Base-by-base conservation (phyloP, 1,140 invertebrate genomes). In the Lasioglossum baleicum region DNA sequence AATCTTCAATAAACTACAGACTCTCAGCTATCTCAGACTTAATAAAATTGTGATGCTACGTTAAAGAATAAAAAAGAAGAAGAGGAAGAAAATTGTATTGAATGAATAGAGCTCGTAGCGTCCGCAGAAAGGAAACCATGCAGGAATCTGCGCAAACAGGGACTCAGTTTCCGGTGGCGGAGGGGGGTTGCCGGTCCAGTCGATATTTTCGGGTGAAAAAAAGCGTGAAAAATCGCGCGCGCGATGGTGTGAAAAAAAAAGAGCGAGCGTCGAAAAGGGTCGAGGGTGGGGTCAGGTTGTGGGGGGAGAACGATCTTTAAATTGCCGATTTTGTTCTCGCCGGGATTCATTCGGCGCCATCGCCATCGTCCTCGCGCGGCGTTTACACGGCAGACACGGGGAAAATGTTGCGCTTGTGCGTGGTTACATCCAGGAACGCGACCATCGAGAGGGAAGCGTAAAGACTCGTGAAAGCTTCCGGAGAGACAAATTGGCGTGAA, bases 401-500 rank as follows among this genome's bases (percentile, higher is more conserved):
- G 10, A 72, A 72, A 72, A 35, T 65, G 73, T 66, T 31, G 69
- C 84, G 83, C 79, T 77, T 76, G 78, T 86, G 86, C 81, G 84
- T 86, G 82, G 83, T 74, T 79, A 82, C 78, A 82, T 60, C 73
- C 78, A 81, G 80, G 79, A 81, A 73, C 80, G 79, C 78, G 72
- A 80, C 84, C 81, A 86, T 83, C 80, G 83, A 83, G 82, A 85
- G 89, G 85, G 87, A 84, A 82, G 89, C 88, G 90, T 91, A 91
- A 92, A 92, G 91, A 92, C 91, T 92, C 89, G 91, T 92, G 90
- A 92, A 92, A 92, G 91, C 90, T 91, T 91, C 90, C 90, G 90
- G 90, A 87, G 89, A 87, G 90, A 90, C 88, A 91, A 91, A 91
- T 91, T 91, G 90, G 89, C 89, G 91, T 92, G 91, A 92, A 92